These are phyloP conservation scores for Thunnus albacares DNA, from an alignment of 2,797 vertebrate genomes.

Conservation along the genomic window DNA sequence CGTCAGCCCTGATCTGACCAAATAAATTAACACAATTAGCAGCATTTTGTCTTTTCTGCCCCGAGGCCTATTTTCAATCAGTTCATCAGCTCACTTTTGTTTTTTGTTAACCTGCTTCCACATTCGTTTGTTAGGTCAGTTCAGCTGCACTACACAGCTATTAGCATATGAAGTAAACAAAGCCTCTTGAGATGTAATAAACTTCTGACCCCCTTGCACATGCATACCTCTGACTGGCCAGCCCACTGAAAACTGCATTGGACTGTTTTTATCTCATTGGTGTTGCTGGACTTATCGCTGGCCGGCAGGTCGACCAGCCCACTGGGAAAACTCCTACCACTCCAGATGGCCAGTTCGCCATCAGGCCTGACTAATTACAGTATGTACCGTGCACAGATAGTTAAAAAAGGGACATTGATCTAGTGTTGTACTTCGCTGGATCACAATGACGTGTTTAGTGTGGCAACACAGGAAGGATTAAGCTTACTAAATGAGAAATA, in stretches of 20 bases:
- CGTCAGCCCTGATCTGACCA: conserved; percentile 4
- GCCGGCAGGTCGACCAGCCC: conserved; percentile 48
- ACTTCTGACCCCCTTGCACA: conserved; percentile 32
- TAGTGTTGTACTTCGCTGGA: conserved; percentile 52
- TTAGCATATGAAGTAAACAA: conserved; percentile 43
- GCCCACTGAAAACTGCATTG: conserved; percentile 41
- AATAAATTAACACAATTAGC: conserved; percentile 12
- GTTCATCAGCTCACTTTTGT: not conserved
- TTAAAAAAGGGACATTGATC: conserved; percentile 64
- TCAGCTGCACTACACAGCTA: conserved; percentile 9
- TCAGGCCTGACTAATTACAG: conserved; percentile 72
- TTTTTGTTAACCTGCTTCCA: conserved; percentile 2
- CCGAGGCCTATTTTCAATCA: not conserved
- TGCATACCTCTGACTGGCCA: conserved; percentile 19
- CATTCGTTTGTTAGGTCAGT: conserved; percentile 1
- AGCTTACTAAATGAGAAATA: conserved; percentile 25
- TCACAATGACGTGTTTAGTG: conserved; percentile 36
- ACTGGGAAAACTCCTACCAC: conserved; percentile 62
- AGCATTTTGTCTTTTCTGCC: not conserved
- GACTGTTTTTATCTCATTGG: conserved; percentile 46
- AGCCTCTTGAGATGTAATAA: conserved; percentile 39
- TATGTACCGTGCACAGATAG: conserved; percentile 39
- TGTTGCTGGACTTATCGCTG: conserved; percentile 45
- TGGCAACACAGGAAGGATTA: conserved; percentile 15
- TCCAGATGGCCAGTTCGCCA: conserved; percentile 74